Evolutionary conservation across 2,113 vertebrate genomes (phyloP).

Genomic region (Dissostichus mawsoni): DNA sequence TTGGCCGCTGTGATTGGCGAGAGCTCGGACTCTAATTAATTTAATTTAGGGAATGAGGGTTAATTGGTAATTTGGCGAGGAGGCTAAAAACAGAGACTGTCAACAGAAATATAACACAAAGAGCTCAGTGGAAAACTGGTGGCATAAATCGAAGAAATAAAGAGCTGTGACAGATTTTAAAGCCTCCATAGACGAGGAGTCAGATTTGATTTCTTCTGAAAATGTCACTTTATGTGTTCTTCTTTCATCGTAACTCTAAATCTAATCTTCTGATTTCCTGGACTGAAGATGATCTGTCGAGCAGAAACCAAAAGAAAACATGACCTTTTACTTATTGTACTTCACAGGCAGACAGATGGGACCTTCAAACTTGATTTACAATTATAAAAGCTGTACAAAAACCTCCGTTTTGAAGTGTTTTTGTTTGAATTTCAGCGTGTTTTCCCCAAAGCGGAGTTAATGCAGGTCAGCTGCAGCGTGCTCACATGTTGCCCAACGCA

Average conservation of each 20-base stretch:
- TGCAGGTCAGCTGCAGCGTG: not conserved
- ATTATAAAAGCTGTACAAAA: not conserved
- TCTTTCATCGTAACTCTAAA: not conserved
- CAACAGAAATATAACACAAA: not conserved
- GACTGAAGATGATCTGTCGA: not conserved
- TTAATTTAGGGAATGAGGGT: not conserved
- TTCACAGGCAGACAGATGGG: not conserved
- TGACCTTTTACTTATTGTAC: not conserved
- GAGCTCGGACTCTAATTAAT: not conserved
- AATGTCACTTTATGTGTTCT: not conserved
- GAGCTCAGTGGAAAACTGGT: too few relatives aligned
- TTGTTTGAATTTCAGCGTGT: not conserved
- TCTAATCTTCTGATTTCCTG: not conserved
- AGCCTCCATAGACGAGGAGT: not conserved
- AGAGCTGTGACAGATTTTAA: not conserved
- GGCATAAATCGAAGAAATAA: too few relatives aligned
- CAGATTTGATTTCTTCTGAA: not conserved
- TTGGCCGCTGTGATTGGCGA: conserved; percentile 2
- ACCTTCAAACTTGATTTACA: not conserved
- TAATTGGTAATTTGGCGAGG: conserved; percentile 7
- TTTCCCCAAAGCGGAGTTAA: not conserved
- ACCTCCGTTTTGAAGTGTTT: not conserved
- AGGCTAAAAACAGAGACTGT: not conserved
- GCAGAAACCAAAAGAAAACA: not conserved
- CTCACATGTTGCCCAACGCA: not conserved